A percentile compares a stretch with the other conserved stretches of the same genome.
Conservation (phyloP, 2,113 vertebrate species). For the Poecile atricapillus region DNA sequence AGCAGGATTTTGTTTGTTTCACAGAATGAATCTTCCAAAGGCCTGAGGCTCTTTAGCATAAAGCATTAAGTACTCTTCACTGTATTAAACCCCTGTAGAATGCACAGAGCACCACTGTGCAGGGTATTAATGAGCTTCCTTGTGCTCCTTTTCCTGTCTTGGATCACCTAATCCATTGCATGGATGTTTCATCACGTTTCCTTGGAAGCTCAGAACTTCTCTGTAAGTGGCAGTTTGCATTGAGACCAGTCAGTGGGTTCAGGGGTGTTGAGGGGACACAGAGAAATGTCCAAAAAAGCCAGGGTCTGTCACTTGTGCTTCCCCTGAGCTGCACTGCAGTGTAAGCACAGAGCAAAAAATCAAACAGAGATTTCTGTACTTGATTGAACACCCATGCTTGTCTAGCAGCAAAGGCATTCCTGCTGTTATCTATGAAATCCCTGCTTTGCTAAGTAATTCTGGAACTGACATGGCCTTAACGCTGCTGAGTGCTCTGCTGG, state of each 20-base stretch:
- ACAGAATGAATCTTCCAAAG: not conserved
- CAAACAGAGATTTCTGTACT: not conserved
- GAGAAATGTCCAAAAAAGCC: not conserved
- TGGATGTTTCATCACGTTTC: not conserved
- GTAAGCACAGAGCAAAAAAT: not conserved
- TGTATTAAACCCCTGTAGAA: not conserved
- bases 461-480: fast-evolving
- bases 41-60: not conserved
- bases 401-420: not conserved
- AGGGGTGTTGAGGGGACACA: not conserved
- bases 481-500: not conserved
- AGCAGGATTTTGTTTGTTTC: not conserved
- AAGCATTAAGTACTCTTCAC: not conserved
- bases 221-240: not conserved
- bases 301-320: not conserved
- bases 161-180: not conserved
- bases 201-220: not conserved
- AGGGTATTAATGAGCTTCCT: not conserved
- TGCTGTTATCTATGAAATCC: not conserved
- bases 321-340: not conserved
- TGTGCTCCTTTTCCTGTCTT: not conserved
- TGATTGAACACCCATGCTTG: not conserved
- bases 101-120: not conserved
- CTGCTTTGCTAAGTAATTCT: not conserved
- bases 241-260: not conserved